Evolutionary conservation across 2,888 invertebrate genomes (phyloP).

Genomic region (Limnephilus rhombicus): DNA sequence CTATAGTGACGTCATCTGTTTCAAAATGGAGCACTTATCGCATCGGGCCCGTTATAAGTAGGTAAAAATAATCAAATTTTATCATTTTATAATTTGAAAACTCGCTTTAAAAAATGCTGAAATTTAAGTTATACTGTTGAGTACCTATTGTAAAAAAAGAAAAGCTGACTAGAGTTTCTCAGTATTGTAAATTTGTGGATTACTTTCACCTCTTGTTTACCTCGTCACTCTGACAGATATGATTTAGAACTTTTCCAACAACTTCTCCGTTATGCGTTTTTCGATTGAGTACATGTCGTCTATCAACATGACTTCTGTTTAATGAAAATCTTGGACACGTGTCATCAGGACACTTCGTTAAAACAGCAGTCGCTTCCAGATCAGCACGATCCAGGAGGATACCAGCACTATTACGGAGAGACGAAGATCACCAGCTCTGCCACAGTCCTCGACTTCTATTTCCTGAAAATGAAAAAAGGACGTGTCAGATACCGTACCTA

Average conservation of each 20-base stretch:
- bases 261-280: not conserved
- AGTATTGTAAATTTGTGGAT: not conserved
- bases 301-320: not conserved
- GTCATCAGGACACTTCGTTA: not conserved
- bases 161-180: not conserved
- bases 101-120: too few relatives aligned
- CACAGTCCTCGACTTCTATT: conserved; percentile 74
- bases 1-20: too few relatives aligned
- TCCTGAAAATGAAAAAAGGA: conserved; percentile 70
- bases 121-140: not conserved
- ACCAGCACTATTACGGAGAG: conserved; percentile 54
- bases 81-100: not conserved
- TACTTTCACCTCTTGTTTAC: not conserved
- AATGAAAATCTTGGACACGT: not conserved
- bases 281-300: not conserved
- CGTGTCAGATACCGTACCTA: not conserved
- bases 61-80: not conserved
- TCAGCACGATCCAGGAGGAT: conserved; percentile 54
- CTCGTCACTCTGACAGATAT: not conserved
- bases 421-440: conserved; percentile 67
- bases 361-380: conserved; percentile 23
- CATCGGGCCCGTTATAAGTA: not conserved
- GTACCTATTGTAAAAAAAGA: not conserved
- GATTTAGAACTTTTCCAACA: not conserved
- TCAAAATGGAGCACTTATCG: not conserved